Conservation (phyloP, 1,140 invertebrate species). For the Sinella curviseta region DNA sequence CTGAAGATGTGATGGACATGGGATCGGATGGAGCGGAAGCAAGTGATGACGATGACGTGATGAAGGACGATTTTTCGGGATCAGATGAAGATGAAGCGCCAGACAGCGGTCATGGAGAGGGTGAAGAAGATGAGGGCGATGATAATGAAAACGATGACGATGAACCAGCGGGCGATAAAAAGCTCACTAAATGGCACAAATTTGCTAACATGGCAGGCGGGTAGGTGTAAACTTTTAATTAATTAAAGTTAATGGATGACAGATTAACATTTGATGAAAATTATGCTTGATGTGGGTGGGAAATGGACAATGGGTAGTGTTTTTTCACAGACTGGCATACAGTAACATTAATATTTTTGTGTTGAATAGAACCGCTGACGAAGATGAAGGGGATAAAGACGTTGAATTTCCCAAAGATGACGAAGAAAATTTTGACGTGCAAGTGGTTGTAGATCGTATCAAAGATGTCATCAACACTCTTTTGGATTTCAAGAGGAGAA, state of each 20-base stretch:
- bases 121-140: conserved; percentile 53
- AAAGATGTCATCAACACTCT: conserved; percentile 84
- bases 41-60: conserved; percentile 38
- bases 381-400: conserved; percentile 70
- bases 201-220: conserved; percentile 55
- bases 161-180: no score
- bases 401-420: conserved; percentile 74
- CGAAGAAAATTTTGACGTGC: conserved; percentile 73
- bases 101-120: conserved; percentile 38
- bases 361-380: no score
- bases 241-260: conserved; percentile 63
- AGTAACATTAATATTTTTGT: no score
- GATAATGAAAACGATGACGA: conserved; percentile 57
- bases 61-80: conserved; percentile 29
- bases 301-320: no score
- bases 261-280: neutral
- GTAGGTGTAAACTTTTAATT: conserved; percentile 56
- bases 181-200: conserved; percentile 53
- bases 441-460: conserved; percentile 86
- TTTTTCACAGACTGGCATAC: no score
- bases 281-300: neutral
- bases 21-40: conserved; percentile 49
- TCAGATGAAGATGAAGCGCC: conserved; percentile 51
- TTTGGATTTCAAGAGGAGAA: conserved; percentile 80
- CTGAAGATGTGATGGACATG: conserved; percentile 49